These are phyloP conservation scores for Lymantria dispar DNA, from an alignment of 2,888 invertebrate species.

Conservation along the genomic window DNA sequence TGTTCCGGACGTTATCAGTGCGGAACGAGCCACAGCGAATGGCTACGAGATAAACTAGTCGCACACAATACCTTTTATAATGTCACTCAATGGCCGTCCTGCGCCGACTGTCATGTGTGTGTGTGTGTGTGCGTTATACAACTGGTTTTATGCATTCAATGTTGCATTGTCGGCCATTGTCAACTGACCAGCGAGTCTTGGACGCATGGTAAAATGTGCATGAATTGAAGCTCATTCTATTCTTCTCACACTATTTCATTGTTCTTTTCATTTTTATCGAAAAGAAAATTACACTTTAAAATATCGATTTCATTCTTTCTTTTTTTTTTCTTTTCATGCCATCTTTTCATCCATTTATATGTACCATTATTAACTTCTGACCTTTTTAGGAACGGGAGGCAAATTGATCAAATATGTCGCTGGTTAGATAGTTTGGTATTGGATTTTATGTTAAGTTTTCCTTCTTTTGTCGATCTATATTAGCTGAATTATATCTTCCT, in stretches of 20 bases:
- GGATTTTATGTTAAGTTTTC: no score
- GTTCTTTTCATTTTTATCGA: not conserved
- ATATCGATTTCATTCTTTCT: no score
- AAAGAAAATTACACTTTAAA: no score
- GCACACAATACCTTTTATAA: slow-evolving; percentile 73
- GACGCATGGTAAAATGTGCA: slow-evolving; percentile 48
- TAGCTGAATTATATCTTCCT: no score
- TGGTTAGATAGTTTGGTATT: no score
- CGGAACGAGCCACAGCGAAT: slow-evolving; percentile 65
- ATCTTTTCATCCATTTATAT: no score
- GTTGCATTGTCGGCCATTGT: slow-evolving; percentile 57
- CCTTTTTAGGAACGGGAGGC: no score
- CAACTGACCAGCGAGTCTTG: slow-evolving; percentile 48
- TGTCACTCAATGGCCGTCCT: slow-evolving; percentile 60
- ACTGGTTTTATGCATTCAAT: slow-evolving; percentile 65
- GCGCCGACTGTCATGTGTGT: slow-evolving; percentile 22
- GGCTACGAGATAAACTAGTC: slow-evolving; percentile 69
- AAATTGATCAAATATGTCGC: no score
- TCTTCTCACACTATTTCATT: slow-evolving; percentile 10
- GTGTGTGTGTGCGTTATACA: slow-evolving; percentile 48
- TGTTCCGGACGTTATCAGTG: slow-evolving; percentile 63
- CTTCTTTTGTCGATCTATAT: no score
- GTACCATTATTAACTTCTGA: no score
- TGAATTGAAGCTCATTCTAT: slow-evolving; percentile 39
- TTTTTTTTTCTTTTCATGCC: no score